Base-by-base conservation (phyloP, 23 tunicate species). In the Phallusia fumigata region DNA sequence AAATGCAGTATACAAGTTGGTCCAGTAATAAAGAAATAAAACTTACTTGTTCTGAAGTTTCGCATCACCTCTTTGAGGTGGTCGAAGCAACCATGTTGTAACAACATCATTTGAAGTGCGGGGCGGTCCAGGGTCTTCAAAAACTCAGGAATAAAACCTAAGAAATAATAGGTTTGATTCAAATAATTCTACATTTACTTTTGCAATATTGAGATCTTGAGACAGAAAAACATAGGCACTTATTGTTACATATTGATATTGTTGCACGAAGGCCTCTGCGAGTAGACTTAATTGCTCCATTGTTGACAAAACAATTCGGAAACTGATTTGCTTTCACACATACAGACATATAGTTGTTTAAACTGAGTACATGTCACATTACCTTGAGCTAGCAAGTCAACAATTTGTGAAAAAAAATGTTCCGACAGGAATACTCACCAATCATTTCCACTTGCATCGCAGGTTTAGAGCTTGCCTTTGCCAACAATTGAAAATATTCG, bases 121-220 rank as follows among this genome's bases (percentile, higher is more conserved):
- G 94, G 85, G 33, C 86, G 79, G 80, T 94, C 98, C 0, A 76
- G 26, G 0, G 91, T 89, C 69, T 86, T 47, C 65, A 94, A 35
- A 74, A 94, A 79, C 52, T 89, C 89, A 31, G 98, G 94, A 73
- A 94, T 89, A 53, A 86, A 89, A 47, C 90, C 98, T 94, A 24
- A 58, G 13, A 24, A 8, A 11, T 6, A 1, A 58, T 5, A 40
- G 47, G 47, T 3, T 40, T 10, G 47, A 40, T 3, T 5, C 5
- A 40, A 40, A 40, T 3, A 40, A n/a, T n/a, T n/a, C n/a, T n/a
- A n/a, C n/a, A n/a, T n/a, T n/a, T n/a, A n/a, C n/a, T n/a, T n/a
- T n/a, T n/a, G n/a, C n/a, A n/a, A n/a, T n/a, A n/a, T n/a, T n/a
- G n/a, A n/a, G n/a, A n/a, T n/a, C n/a, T n/a, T n/a, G n/a, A n/a